Evolutionary conservation across 2,888 invertebrate species (phyloP), one percentile per base, ranked within the genome.

Genomic region (Morpho achilles): DNA sequence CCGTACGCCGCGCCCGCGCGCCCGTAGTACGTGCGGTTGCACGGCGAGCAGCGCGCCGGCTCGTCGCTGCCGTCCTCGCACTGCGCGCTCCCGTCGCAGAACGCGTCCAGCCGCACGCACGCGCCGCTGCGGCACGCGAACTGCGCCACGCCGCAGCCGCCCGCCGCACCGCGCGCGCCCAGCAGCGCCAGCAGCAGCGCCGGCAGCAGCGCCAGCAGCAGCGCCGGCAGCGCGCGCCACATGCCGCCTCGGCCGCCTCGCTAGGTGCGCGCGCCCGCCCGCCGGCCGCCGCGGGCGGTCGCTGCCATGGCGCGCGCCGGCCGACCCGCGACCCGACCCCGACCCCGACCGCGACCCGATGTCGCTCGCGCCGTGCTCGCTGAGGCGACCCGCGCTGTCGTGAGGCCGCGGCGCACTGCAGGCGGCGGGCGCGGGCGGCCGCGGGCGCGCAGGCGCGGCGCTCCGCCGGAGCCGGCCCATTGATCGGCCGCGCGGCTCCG

Each of bases 21-120:
- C 8, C 97, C 97, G 84, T 97, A 97, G 87, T 97, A 97, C 54
- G 97, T 97, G 75, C 97, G 93, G 90, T 97, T 97, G 91, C 97
- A 97, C 66, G 94, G 94, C 93, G 92, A 94, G 81, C 96, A 96
- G 78, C 93, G 93, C 64, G 93, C 87, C 54, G 96, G 96, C 86
- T 97, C 97, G 85, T 97, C 97, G 75, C 96, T 96, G 67, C 93
- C 93, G 87, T 97, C 97, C 40, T 95, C 94, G 82, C 97, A 97
- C 83, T 97, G 96, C 85, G 95, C 16, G 93, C 70, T 89, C 87
- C 96, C 96, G 84, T 97, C 96, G 89, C 97, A 97, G 84, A 95
- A 97, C 70, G 94, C 94, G 89, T 97, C 97, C 65, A 96, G 92
- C 32, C 96, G 94, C 78, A 97, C 94, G 87, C 97, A 97, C 96